Conservation (phyloP, 2,797 vertebrate genomes). For the Chelidonichthys spinosus region DNA sequence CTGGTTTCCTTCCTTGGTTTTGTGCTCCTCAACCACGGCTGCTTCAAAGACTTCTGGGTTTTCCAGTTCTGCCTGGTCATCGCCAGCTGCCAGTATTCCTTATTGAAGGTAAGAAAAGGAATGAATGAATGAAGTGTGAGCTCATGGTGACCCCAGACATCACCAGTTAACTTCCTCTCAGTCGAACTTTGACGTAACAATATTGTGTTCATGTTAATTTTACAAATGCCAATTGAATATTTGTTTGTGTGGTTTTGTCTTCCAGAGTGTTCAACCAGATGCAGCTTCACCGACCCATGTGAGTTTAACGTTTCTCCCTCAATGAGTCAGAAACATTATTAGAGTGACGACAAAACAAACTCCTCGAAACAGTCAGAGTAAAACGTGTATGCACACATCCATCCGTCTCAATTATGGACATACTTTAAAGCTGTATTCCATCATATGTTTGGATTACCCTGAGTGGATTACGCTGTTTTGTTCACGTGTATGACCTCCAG, state of each 20-base stretch:
- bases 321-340: background rate
- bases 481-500: conserved; percentile 75
- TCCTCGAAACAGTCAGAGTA: background rate
- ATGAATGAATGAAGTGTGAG: conserved; percentile 11
- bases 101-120: conserved; percentile 89
- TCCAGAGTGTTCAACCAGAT: conserved; percentile 97
- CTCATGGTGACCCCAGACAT: background rate
- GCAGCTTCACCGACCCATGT: conserved; percentile 98
- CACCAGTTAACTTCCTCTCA: conserved; percentile 20
- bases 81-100: conserved; percentile 97
- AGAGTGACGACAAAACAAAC: background rate
- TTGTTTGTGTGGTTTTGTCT: conserved; percentile 68
- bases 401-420: no score
- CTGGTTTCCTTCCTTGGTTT: conserved; percentile 96
- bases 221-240: background rate
- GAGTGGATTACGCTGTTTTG: conserved; percentile 1
- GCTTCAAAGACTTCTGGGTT: conserved; percentile 95
- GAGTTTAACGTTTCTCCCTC: conserved; percentile 77
- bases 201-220: background rate
- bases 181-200: background rate
- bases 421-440: no score
- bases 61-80: conserved; percentile 97
- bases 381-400: background rate
- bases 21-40: conserved; percentile 92
- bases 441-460: no score